phyloP scores from a whole-genome alignment of 1,140 invertebrate genomes.

The Drosophila setifemur region DNA sequence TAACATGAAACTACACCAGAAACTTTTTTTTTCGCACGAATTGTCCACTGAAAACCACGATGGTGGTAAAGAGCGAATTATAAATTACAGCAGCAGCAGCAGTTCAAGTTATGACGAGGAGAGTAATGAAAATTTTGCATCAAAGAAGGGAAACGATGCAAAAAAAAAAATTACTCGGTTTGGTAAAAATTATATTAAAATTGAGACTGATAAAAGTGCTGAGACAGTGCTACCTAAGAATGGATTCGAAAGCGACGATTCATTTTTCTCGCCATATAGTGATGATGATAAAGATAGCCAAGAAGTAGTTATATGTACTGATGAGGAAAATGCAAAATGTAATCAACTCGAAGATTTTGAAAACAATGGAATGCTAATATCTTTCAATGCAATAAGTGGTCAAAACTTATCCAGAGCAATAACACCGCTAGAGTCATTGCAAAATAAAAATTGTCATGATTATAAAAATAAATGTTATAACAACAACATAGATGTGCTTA shows the following conservation, averaged over 20 bases:
- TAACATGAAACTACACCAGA: constrained; percentile 40
- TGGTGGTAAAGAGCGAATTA: constrained; percentile 30
- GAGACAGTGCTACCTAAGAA: background rate
- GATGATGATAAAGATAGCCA: constrained; percentile 7
- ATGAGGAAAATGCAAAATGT: background rate
- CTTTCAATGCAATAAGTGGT: constrained; percentile 63
- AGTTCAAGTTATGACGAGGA: constrained; percentile 58
- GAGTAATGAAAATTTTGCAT: constrained; percentile 32
- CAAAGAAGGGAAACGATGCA: background rate
- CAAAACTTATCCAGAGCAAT: background rate
- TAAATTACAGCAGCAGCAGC: constrained; percentile 70
- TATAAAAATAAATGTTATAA: constrained; percentile 42
- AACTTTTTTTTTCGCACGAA: constrained; percentile 67
- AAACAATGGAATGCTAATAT: constrained; percentile 64
- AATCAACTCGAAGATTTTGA: constrained; percentile 19
- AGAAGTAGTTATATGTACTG: background rate
- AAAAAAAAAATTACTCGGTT: constrained; percentile 2
- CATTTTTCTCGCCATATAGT: constrained; percentile 14
- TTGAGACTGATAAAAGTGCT: constrained; percentile 41
- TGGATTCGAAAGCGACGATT: constrained; percentile 3
- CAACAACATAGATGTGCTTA: constrained; percentile 61
- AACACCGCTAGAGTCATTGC: constrained; percentile 6
- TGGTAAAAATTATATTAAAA: constrained; percentile 14
- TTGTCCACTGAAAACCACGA: constrained; percentile 16
- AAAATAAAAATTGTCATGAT: background rate